These are phyloP conservation scores for Acanthiza pusilla DNA, from an alignment of 2,797 vertebrate genomes.

Conservation along the genomic window DNA sequence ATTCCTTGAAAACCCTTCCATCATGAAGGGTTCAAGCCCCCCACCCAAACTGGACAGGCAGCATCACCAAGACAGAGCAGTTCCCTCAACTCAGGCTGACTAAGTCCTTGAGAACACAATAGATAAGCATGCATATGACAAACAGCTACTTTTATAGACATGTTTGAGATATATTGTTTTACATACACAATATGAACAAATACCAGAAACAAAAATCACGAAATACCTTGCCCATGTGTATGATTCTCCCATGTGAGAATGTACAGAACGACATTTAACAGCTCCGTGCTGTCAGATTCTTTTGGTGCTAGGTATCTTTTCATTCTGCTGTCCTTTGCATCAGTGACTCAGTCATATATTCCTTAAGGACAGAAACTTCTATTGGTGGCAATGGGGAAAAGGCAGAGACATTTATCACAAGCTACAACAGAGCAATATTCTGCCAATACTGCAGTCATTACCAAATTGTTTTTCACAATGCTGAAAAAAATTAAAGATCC, in stretches of 20 bases:
- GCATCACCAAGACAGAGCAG: neutral
- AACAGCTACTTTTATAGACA: neutral
- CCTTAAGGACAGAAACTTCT: neutral
- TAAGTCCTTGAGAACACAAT: neutral
- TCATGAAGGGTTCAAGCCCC: neutral
- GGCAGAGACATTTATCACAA: neutral
- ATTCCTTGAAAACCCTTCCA: neutral
- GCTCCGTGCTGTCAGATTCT: neutral
- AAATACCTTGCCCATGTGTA: conserved; percentile 12
- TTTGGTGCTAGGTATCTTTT: neutral
- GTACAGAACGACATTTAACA: neutral
- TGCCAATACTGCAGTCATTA: neutral
- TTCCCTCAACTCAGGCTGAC: neutral
- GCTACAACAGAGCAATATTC: neutral
- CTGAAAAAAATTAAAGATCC: neutral
- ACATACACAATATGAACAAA: neutral
- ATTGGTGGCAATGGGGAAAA: neutral
- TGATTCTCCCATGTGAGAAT: neutral
- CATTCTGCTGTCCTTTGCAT: neutral
- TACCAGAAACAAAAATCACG: neutral
- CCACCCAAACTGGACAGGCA: neutral
- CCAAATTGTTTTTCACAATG: neutral
- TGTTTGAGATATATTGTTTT: neutral
- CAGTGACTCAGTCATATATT: neutral
- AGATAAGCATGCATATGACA: neutral